phyloP scores from a whole-genome alignment of 2,797 vertebrate genomes.

The Oceanodroma leucorhoa region DNA sequence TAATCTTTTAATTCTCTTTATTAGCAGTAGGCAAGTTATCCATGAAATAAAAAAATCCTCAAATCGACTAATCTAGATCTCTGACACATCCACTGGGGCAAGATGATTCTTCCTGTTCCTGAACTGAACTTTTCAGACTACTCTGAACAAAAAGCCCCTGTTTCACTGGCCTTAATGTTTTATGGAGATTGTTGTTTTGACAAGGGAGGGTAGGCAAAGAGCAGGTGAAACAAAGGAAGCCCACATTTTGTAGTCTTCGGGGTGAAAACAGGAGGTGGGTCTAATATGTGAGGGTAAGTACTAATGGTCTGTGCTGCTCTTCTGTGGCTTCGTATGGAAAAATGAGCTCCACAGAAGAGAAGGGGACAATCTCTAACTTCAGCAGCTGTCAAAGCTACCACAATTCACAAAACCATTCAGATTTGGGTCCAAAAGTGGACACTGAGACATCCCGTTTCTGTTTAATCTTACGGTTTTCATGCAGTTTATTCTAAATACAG shows the following conservation, averaged over 20 bases:
- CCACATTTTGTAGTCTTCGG: fast-evolving
- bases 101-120: not conserved
- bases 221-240: not conserved
- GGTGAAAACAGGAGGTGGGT: not conserved
- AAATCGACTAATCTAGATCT: not conserved
- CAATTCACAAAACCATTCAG: not conserved
- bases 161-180: not conserved
- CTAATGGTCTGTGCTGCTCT: not conserved
- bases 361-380: not conserved
- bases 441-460: not conserved
- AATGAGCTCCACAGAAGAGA: not conserved
- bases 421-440: not conserved
- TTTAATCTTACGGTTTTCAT: not conserved
- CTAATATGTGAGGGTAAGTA: not conserved
- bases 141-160: not conserved
- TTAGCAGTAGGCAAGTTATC: not conserved
- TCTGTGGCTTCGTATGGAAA: not conserved
- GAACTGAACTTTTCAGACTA: not conserved
- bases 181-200: not conserved
- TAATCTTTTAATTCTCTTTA: not conserved
- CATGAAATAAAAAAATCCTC: not conserved
- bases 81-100: not conserved
- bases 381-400: not conserved
- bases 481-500: not conserved
- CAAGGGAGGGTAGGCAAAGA: not conserved